phyloP scores from a whole-genome alignment of 1,140 invertebrate species.

The Heterodera carotae region DNA sequence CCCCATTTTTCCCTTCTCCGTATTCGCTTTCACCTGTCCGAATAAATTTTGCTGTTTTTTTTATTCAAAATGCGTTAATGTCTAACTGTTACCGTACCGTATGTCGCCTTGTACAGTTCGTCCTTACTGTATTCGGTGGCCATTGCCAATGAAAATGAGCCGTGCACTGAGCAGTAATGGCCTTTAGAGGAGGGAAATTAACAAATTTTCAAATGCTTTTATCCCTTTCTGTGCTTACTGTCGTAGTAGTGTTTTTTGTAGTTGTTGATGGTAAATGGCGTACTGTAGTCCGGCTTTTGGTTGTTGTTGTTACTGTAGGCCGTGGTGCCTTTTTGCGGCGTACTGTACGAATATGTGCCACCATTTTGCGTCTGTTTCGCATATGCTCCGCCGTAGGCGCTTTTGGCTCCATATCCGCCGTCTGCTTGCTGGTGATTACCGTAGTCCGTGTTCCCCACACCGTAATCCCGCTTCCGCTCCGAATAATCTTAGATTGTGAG shows the following conservation, averaged over 20 bases:
- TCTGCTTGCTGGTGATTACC: background rate
- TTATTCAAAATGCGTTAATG: background rate
- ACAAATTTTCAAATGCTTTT: constrained; percentile 10
- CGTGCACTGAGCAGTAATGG: constrained; percentile 41
- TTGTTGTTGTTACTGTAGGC: background rate
- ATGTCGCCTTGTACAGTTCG: constrained; percentile 6
- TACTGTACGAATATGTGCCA: background rate
- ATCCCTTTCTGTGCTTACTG: background rate
- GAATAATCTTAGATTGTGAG: background rate
- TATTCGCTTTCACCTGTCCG: constrained; percentile 16
- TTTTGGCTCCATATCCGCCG: background rate
- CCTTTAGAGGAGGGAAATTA: constrained; percentile 12
- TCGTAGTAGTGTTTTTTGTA: constrained; percentile 8
- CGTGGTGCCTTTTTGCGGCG: no score
- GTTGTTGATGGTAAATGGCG: constrained; percentile 3
- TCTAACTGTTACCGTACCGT: no score
- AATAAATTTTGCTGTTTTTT: background rate
- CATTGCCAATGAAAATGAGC: constrained; percentile 31
- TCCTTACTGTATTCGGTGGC: constrained; percentile 4
- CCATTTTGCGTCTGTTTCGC: background rate
- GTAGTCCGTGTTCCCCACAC: background rate
- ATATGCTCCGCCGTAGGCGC: background rate
- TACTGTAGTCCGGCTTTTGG: background rate
- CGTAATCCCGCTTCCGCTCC: background rate
- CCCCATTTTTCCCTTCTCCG: no score